Evolutionary conservation across 1,140 invertebrate species (phyloP), one percentile per base, ranked within the genome.

Genomic region (Drosophila ogumai): DNA sequence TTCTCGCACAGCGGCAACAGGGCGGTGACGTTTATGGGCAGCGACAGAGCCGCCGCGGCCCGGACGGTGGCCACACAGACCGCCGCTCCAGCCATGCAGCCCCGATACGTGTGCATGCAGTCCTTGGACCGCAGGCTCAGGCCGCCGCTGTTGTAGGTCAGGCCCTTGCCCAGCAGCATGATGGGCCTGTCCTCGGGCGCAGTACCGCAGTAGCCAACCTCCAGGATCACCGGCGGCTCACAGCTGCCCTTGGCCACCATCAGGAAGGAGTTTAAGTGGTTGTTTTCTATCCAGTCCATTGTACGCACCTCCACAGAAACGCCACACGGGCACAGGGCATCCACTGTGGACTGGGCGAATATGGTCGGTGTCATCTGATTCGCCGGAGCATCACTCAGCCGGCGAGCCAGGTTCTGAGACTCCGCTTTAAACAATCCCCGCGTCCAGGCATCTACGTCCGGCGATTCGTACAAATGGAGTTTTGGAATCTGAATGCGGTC

Each of bases 281-380:
- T 88, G 25, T 69, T 64, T 52, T 92, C 91, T 9, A 92, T 92
- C 91, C 91, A 92, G 31, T 92, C 91, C 91, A 92, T 94, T 65
- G 96, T 95, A n/a, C 95, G 94, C 41, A 96, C 93, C 66, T 95
- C 92, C n/a, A 97, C 95, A 3, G 94, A 93, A 3, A 97, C 94
- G 8, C 93, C 93, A 52, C 93, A 94, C 0, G 94, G 94, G 40
- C 93, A 94, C 43, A 94, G 60, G 3, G 93, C 92, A 73, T 94
- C 94, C 12, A 94, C 93, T 6, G 94, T 92, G 2, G 91, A 81
- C 57, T 97, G 93, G 12, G 96, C 95, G 93, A 98, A 99, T 55
- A 95, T 95, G 1, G 95, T 96, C 1, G 98, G 98, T 3, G 97
- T 98, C 94, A 99, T 95, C 63, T 95, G 91, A 93, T 99, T 99